These are phyloP conservation scores for Blomia tropicalis DNA, from an alignment of 2,888 invertebrate genomes.

Conservation along the genomic window DNA sequence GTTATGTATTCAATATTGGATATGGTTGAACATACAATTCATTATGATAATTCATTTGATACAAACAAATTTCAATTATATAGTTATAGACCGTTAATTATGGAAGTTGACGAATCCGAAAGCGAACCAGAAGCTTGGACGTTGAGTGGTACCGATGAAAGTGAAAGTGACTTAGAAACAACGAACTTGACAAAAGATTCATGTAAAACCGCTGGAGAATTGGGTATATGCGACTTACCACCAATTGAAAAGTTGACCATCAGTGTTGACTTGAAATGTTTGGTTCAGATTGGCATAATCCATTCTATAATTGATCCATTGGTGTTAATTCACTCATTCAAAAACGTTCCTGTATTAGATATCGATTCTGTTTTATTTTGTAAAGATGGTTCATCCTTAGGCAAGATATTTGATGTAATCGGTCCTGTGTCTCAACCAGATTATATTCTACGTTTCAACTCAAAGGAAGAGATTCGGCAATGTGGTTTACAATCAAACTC, in stretches of 20 bases:
- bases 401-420: conserved; percentile 71
- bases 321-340: conserved; percentile 56
- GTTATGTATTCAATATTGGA: too few relatives aligned
- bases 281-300: conserved; percentile 55
- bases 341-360: conserved; percentile 59
- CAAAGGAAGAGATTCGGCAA: conserved; percentile 52
- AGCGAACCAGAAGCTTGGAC: background rate
- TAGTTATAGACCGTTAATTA: too few relatives aligned
- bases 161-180: background rate
- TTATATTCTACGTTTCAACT: conserved; percentile 81
- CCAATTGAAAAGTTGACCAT: conserved; percentile 65
- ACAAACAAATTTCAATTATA: too few relatives aligned
- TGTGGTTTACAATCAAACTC: conserved; percentile 51
- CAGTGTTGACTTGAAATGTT: conserved; percentile 56
- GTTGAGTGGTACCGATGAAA: background rate
- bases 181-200: background rate
- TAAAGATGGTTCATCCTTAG: conserved; percentile 51
- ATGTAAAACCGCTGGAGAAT: conserved; percentile 26
- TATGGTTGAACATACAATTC: too few relatives aligned
- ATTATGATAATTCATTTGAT: too few relatives aligned
- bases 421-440: conserved; percentile 68
- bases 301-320: conserved; percentile 53
- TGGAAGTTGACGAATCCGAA: background rate
- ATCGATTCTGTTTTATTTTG: conserved; percentile 72
- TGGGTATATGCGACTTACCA: conserved; percentile 50